Conservation (phyloP, 2,113 vertebrate genomes). For the Hypanus sabinus region DNA sequence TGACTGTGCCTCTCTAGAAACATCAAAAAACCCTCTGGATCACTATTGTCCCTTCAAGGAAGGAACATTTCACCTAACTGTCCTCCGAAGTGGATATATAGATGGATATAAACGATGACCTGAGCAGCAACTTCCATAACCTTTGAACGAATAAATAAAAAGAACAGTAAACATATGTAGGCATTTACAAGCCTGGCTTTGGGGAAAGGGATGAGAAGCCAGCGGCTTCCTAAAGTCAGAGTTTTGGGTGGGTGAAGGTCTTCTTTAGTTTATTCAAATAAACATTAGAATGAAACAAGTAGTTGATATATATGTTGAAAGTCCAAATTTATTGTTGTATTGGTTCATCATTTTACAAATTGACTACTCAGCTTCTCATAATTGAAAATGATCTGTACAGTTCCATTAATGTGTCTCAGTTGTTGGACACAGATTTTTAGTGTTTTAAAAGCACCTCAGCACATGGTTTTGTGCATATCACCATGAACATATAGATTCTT, state of each 20-base stretch:
- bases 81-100: not conserved
- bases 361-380: not conserved
- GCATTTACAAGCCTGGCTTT: not conserved
- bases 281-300: not conserved
- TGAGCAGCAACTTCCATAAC: too few relatives aligned
- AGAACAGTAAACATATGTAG: too few relatives aligned
- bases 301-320: not conserved
- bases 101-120: too few relatives aligned
- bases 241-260: not conserved
- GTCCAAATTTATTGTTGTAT: too few relatives aligned
- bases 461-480: not conserved
- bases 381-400: not conserved
- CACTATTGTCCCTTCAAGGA: not conserved
- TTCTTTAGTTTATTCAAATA: not conserved
- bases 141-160: not conserved
- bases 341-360: not conserved
- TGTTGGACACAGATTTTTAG: not conserved
- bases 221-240: not conserved
- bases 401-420: not conserved
- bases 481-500: not conserved
- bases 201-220: conserved; percentile 7
- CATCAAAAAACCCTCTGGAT: not conserved
- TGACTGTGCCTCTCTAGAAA: not conserved
- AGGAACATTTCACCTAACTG: not conserved
- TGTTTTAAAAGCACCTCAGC: not conserved